A percentile compares a stretch with the other conserved stretches of the same genome.
phyloP scores from a whole-genome alignment of 2,113 vertebrate genomes.

The Dendrocopos noguchii region DNA sequence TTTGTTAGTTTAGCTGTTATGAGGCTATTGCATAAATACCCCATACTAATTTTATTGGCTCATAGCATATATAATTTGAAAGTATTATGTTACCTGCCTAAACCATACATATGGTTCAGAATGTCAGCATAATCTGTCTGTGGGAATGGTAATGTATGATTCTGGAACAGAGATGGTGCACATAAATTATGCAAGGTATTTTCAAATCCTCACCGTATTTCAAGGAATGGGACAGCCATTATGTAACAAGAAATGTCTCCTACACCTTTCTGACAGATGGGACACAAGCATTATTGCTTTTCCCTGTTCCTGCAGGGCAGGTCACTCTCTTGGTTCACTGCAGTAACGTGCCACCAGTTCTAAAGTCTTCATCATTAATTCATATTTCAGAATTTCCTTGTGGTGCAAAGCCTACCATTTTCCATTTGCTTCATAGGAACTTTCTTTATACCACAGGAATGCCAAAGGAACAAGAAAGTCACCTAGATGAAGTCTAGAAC shows the following conservation, averaged over 20 bases:
- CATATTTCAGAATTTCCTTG: slow-evolving; percentile 52
- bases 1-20: slow-evolving; percentile 63
- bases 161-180: slow-evolving; percentile 14
- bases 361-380: slow-evolving; percentile 55
- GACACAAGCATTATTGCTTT: slow-evolving; percentile 56
- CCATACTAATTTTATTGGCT: slow-evolving; percentile 53
- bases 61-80: slow-evolving; percentile 37
- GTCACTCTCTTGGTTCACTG: slow-evolving; percentile 34
- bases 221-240: slow-evolving; percentile 51
- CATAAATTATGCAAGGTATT: slow-evolving; percentile 71
- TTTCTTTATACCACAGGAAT: slow-evolving; percentile 35
- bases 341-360: slow-evolving; percentile 47
- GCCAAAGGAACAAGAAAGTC: slow-evolving; percentile 18
- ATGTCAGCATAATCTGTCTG: slow-evolving; percentile 2
- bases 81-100: slow-evolving; percentile 54
- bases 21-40: slow-evolving; percentile 23
- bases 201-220: slow-evolving; percentile 66
- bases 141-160: slow-evolving; percentile 32
- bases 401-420: slow-evolving; percentile 49
- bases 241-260: slow-evolving; percentile 59
- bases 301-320: slow-evolving; percentile 55
- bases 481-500: neutral
- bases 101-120: neutral
- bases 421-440: neutral
- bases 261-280: slow-evolving; percentile 62